A percentile compares a stretch with the other conserved stretches of the same genome.
Conservation (phyloP, 2,797 vertebrate species). For the Podargus strigoides region DNA sequence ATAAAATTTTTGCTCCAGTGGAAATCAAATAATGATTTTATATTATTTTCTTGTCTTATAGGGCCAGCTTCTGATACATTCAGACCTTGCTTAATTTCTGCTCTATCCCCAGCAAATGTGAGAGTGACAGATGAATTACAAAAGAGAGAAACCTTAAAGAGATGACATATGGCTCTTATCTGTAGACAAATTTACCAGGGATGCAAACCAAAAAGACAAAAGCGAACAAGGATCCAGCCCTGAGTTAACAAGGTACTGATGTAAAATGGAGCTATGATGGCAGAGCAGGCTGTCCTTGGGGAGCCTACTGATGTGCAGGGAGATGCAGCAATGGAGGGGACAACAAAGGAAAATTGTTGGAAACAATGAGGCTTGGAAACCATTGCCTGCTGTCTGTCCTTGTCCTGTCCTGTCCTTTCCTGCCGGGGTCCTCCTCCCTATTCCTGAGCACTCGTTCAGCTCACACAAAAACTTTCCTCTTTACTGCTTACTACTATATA, state of each 20-base stretch:
- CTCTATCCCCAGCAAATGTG: background rate
- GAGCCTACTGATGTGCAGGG: background rate
- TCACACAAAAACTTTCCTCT: background rate
- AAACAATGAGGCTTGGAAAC: background rate
- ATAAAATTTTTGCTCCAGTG: background rate
- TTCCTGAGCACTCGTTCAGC: accelerated
- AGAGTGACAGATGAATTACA: background rate
- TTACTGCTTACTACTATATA: background rate
- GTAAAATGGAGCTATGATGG: background rate
- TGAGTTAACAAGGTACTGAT: background rate
- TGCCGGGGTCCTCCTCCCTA: background rate
- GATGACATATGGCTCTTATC: background rate
- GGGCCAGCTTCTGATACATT: background rate
- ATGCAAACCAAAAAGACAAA: constrained; percentile 7
- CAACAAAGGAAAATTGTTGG: background rate
- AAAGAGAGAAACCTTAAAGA: background rate
- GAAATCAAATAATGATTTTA: background rate
- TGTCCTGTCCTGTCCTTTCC: background rate
- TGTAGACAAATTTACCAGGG: background rate
- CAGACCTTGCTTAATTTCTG: background rate
- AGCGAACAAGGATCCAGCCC: background rate
- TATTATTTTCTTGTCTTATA: background rate
- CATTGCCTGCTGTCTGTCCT: background rate
- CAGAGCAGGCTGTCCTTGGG: background rate
- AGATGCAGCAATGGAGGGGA: background rate